Percentiles rank a stretch among this genome's conserved stretches.
Evolutionary conservation across 2,888 invertebrate genomes (phyloP).

Genomic region (Sialis lutaria): DNA sequence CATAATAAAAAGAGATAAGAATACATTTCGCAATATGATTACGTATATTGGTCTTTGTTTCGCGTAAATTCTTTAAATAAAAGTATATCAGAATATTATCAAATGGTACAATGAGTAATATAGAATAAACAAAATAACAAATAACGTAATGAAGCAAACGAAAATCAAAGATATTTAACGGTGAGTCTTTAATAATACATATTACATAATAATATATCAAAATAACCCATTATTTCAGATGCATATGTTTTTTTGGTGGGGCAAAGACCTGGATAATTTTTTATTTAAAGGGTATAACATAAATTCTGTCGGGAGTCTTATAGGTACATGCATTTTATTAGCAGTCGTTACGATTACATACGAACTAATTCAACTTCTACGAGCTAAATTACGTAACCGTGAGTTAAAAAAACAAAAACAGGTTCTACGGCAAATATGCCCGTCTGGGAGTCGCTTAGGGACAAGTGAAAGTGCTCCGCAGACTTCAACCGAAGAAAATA

Average conservation of each 20-base stretch:
- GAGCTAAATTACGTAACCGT: constrained; percentile 26
- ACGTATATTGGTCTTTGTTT: too few relatives aligned
- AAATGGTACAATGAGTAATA: too few relatives aligned
- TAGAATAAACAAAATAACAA: too few relatives aligned
- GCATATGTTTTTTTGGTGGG: constrained; percentile 53
- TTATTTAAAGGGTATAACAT: constrained; percentile 43
- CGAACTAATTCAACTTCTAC: constrained; percentile 33
- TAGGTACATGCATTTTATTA: constrained; percentile 39
- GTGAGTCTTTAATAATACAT: too few relatives aligned
- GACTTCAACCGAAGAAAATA: neutral
- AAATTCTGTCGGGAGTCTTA: constrained; percentile 30
- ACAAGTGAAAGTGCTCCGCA: neutral
- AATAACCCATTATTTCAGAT: constrained; percentile 21
- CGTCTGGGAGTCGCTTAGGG: constrained; percentile 23
- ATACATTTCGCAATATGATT: too few relatives aligned
- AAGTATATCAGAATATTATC: too few relatives aligned
- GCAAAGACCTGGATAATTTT: constrained; percentile 40
- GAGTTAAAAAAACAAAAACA: constrained; percentile 20
- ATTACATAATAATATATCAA: too few relatives aligned
- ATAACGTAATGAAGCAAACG: too few relatives aligned
- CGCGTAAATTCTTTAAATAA: too few relatives aligned
- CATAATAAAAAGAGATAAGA: too few relatives aligned
- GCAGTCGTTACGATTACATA: constrained; percentile 40
- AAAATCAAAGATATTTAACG: too few relatives aligned
- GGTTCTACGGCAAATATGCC: constrained; percentile 20